These are phyloP conservation scores for Protonemura montana DNA, from an alignment of 2,888 invertebrate species.

Conservation along the genomic window DNA sequence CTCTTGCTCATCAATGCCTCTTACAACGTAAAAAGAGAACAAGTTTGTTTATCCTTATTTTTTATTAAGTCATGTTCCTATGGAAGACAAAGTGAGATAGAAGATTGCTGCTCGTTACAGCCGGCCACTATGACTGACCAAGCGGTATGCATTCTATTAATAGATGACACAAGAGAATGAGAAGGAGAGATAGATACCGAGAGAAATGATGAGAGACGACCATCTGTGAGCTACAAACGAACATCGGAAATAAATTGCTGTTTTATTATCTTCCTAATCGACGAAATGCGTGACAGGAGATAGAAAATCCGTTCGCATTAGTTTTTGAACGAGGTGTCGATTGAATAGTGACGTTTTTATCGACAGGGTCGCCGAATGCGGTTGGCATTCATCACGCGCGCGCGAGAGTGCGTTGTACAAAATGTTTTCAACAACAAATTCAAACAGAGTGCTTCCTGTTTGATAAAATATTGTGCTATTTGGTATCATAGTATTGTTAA, in stretches of 20 bases:
- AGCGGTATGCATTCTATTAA: constrained; percentile 33
- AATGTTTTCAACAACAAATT: neutral
- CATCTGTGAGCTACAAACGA: constrained; percentile 33
- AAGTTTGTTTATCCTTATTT: neutral
- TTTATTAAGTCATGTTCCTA: neutral
- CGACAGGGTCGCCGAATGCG: too few species aligned
- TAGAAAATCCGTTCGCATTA: neutral
- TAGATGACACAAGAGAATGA: constrained; percentile 1
- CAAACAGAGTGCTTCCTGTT: neutral
- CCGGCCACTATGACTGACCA: constrained; percentile 23
- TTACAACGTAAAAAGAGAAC: neutral
- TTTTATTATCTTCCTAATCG: neutral
- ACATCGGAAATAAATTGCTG: constrained; percentile 16
- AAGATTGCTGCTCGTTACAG: constrained; percentile 30
- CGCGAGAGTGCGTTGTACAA: too few species aligned
- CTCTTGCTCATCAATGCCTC: neutral
- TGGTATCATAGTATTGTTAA: neutral
- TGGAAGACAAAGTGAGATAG: constrained; percentile 33
- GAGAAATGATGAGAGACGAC: constrained; percentile 1
- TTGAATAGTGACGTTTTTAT: neutral
- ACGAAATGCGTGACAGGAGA: neutral
- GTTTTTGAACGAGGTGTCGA: neutral
- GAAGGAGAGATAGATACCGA: neutral
- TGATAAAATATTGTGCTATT: constrained; percentile 2
- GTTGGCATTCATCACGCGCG: too few species aligned